Base-by-base conservation (phyloP, 2,113 vertebrate genomes). In the Nothocercus julius region DNA sequence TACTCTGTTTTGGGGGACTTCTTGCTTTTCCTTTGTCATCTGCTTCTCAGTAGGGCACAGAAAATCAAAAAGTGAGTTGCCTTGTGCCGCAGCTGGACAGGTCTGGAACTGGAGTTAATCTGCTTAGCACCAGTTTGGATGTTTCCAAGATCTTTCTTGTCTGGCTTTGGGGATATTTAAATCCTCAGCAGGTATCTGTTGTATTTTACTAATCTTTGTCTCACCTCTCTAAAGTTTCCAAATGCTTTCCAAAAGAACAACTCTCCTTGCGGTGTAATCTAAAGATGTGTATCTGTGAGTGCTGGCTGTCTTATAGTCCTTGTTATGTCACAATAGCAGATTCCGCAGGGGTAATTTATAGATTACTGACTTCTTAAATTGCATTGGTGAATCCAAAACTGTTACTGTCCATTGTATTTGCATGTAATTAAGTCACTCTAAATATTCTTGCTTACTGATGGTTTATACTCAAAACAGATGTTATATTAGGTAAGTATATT, bases 61-160 rank as follows among this genome's bases (percentile, higher is more conserved):
- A 28, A 42, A n/a, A 20, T 22, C n/a, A 13, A 36, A 36, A 18
- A 61, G 7, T 0, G 0, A 72, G 45, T 7, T n/a, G 30, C 17
- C 15, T 66, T 13, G 15, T 45, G 42, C 42, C 36, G 3, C 7
- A 25, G 30, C 27, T 25, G 44, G 32, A 25, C 36, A 75, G 21
- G 34, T 76, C 51, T 91, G n/a, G 56, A 84, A 4, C n/a, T 11
- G 51, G 36, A 3, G 17, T 58, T 22, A n/a, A 25, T 7, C 5
- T 24, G 30, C 40, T 58, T 27, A 79, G 28, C 13, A 25, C 14
- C 11, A 34, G 7, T 30, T 14, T 11, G 18, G 2, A 56, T 81
- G 30, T 6, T 11, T 61, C 51, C n/a, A n/a, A 61, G 58, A 30
- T 4, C 13, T 51, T 85, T 11, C 24, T 54, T 28, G 15, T 25